Conservation (phyloP, 2,113 vertebrate species). For the Vulpes vulpes region DNA sequence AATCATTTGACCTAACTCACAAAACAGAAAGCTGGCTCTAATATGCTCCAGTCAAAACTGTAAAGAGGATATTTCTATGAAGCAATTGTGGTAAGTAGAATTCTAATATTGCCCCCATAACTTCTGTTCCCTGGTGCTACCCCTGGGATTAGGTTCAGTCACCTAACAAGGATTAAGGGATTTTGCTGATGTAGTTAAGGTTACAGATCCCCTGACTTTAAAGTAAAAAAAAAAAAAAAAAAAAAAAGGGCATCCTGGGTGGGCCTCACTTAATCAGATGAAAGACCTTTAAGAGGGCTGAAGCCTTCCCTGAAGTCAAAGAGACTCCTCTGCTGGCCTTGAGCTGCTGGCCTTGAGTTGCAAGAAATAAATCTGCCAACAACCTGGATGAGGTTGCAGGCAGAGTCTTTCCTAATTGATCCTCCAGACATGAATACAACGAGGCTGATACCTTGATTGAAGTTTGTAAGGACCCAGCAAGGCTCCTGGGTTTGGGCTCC, state of each 20-base stretch:
- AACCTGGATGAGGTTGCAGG: background rate
- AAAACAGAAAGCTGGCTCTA: background rate
- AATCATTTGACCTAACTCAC: background rate
- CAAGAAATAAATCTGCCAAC: background rate
- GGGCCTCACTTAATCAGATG: background rate
- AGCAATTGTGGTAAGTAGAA: background rate
- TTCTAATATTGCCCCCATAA: background rate
- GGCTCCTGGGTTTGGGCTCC: background rate
- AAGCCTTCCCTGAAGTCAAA: background rate
- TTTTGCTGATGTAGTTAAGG: background rate
- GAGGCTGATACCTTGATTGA: background rate
- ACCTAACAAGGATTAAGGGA: background rate
- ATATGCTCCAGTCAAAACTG: background rate
- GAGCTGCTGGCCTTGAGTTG: background rate
- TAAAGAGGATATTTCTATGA: background rate
- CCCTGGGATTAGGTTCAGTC: background rate
- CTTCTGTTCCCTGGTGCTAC: background rate
- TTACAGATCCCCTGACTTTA: background rate
- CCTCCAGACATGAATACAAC: background rate
- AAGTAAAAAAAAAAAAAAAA: conserved; percentile 17
- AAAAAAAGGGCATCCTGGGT: background rate
- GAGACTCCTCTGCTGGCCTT: background rate
- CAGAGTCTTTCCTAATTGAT: background rate
- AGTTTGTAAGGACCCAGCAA: background rate
- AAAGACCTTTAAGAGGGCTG: background rate